Conservation (phyloP, 35 echinoderm and acorn worm genomes). For the Apostichopus parvimensis region DNA sequence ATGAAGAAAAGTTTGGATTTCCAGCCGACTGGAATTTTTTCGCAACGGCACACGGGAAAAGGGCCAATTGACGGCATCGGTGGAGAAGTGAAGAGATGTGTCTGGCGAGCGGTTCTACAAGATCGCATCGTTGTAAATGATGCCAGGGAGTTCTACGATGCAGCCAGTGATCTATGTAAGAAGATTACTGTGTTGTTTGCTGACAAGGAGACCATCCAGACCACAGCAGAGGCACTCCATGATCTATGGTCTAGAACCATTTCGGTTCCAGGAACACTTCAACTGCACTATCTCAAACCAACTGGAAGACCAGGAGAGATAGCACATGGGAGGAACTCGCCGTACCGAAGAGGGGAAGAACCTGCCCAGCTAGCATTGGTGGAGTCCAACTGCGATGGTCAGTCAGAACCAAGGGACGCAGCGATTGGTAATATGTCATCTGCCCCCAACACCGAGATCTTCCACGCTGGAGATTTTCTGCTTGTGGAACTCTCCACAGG, state of each 20-base stretch:
- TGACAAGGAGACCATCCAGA: neutral
- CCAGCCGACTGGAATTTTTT: conserved; percentile 51
- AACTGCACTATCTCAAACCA: conserved; percentile 21
- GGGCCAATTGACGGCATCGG: conserved; percentile 57
- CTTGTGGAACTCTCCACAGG: neutral
- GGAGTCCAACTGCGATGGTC: neutral
- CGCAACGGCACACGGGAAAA: conserved; percentile 62
- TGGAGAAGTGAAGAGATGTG: conserved; percentile 20
- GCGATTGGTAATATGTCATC: neutral
- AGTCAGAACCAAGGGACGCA: neutral
- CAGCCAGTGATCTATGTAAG: conserved; percentile 20
- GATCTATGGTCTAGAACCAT: conserved; percentile 23
- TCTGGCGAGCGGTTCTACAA: conserved; percentile 48
- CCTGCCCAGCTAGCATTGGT: neutral
- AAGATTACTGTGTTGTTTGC: conserved; percentile 40
- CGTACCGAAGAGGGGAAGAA: neutral
- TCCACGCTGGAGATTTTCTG: conserved; percentile 19
- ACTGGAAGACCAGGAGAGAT: neutral
- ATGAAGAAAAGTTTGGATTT: neutral
- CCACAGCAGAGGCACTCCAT: neutral
- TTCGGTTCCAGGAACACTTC: conserved; percentile 17
- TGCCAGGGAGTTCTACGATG: conserved; percentile 36
- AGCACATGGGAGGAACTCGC: conserved; percentile 11
- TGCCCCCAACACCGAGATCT: neutral
- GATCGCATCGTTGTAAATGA: neutral